Evolutionary conservation across 2,113 vertebrate genomes (phyloP).

Genomic region (Speoplatyrhinus poulsoni): DNA sequence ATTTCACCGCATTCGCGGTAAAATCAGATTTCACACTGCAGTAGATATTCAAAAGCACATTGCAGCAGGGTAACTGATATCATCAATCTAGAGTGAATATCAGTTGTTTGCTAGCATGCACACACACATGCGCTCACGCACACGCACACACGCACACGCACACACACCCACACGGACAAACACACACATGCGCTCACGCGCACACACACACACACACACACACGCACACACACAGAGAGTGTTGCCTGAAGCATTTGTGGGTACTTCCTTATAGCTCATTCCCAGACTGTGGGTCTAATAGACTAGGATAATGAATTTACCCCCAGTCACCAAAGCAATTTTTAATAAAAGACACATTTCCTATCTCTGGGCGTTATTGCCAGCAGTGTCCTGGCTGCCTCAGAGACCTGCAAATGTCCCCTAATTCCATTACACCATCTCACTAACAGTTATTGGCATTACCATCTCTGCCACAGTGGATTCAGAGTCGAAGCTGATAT

Average conservation of each 20-base stretch:
- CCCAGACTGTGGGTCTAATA: constrained; percentile 60
- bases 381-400: constrained; percentile 64
- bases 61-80: constrained; percentile 18
- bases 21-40: constrained; percentile 23
- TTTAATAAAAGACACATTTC: constrained; percentile 74
- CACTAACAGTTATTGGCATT: constrained; percentile 65
- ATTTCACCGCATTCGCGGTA: neutral
- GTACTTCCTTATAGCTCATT: constrained; percentile 51
- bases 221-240: constrained; percentile 14
- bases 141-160: neutral
- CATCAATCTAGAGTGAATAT: neutral
- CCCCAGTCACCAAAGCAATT: constrained; percentile 70
- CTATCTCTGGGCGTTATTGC: constrained; percentile 61
- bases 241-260: constrained; percentile 35
- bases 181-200: neutral
- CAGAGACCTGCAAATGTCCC: constrained; percentile 57
- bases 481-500: constrained; percentile 35
- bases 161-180: constrained; percentile 17
- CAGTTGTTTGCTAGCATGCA: constrained; percentile 28
- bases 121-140: neutral
- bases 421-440: constrained; percentile 62
- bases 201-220: constrained; percentile 10
- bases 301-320: constrained; percentile 76
- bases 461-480: constrained; percentile 40
- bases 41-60: constrained; percentile 14